Evolutionary conservation across 2,113 vertebrate genomes (phyloP), one percentile per base, ranked within the genome.

Genomic region (Saccopteryx leptura): DNA sequence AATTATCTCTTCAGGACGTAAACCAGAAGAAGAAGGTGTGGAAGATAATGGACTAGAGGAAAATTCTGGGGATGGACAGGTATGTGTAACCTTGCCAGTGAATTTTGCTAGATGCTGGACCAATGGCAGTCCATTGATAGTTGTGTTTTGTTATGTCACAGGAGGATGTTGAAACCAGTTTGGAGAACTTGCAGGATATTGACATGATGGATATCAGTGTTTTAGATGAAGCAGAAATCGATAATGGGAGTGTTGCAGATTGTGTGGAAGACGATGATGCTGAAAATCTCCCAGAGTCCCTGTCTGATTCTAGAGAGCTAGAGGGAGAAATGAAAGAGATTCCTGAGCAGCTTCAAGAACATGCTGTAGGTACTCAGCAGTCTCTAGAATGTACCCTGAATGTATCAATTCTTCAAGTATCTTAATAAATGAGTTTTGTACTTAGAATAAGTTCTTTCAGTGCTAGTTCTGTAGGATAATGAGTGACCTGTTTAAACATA

Each of bases 191-290:
- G 96, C 99, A 99, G 87, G 99, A 99, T 54, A 99, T 99, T 96
- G 99, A 99, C 97, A 99, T 99, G 98, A 99, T 99, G 97, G 99
- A 99, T 96, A 99, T 99, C 98, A 99, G 99, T 18, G 98, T 99
- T 2, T 96, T 99, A 92, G 99, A 99, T 69, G 99, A 99, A 91
- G 99, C 99, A 0, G 99, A 99, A 75, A 99, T 99, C 18, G 99
- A 99, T 72, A 99, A 99, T 0, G 97, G 98, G 74, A 99, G 99
- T 33, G 98, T 98, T 4, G 98, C 98, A 0, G 99, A 99, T 39
- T 98, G 98, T 15, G 98, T 96, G 19, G 99, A 99, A 1, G 99
- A 99, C 28, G 99, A 98, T 1, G 98, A 99, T 1, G 98, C 98
- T 10, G 98, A 98, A 4, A 98, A 98, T 2, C 97, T 98, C 68